Evolutionary conservation across 1,140 invertebrate genomes (phyloP).

Genomic region (Leptinotarsa undecemlineata): DNA sequence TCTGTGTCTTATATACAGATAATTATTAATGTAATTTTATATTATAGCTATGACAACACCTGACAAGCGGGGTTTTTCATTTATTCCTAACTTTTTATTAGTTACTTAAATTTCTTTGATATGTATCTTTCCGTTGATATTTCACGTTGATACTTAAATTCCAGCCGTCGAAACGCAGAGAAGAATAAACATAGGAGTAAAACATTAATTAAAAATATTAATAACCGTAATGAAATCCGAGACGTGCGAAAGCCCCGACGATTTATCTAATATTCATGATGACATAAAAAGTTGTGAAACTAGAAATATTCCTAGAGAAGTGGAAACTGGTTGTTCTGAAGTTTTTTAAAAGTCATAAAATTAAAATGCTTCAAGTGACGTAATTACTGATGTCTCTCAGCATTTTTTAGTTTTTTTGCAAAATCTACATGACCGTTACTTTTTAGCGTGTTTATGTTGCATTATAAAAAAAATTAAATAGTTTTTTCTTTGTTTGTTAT

Average conservation of each 20-base stretch:
- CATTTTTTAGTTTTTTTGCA: too few relatives aligned
- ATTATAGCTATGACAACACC: too few relatives aligned
- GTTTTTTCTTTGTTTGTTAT: too few relatives aligned
- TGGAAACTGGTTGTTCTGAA: background rate
- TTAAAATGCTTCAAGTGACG: background rate
- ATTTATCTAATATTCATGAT: constrained; percentile 1
- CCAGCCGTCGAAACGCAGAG: background rate
- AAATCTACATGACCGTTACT: too few relatives aligned
- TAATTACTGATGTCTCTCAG: too few relatives aligned
- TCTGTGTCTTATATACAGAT: too few relatives aligned
- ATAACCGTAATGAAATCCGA: background rate
- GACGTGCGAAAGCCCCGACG: background rate
- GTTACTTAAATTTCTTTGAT: background rate
- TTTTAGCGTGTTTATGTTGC: too few relatives aligned
- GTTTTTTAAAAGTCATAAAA: constrained; percentile 1
- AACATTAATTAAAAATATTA: constrained; percentile 5
- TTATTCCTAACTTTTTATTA: background rate
- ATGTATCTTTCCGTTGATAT: background rate
- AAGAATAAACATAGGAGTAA: background rate
- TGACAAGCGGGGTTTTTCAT: too few relatives aligned
- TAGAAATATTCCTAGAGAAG: background rate
- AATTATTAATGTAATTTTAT: too few relatives aligned
- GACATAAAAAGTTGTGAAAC: background rate
- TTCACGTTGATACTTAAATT: background rate
- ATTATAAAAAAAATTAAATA: too few relatives aligned